Evolutionary conservation across 37 sponge, comb jelly and placozoan species (phyloP), one percentile per base, ranked within the genome.

Genomic region (Beroe ovata): DNA sequence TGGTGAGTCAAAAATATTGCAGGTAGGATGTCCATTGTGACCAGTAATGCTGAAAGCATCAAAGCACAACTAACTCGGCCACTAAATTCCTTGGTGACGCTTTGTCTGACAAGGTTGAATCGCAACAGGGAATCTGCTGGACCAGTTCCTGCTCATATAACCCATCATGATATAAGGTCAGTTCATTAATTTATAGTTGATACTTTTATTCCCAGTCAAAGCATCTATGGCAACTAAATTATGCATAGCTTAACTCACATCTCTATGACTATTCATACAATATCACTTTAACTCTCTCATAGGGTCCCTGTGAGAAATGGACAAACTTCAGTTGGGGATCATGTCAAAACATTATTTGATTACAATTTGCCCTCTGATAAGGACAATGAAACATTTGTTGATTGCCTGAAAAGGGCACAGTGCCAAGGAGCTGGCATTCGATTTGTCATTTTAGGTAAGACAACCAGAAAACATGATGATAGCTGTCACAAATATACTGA

Each of bases 291-390:
- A n/a, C n/a, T n/a, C n/a, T 71, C 34, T 20, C 71, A 6, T 54
- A 77, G 84, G 33, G 84, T 77, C 11, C 84, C 84, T 28, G 84
- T 77, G 25, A 8, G 84, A 2, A 42, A 39, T 41, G 84, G 84
- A 40, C 84, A 77, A 29, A 77, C 84, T n/a, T 77, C 84, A 77
- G 84, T 35, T 0, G 84, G 84, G 54, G 84, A 77, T 20, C 84
- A 77, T 36, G 33, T 77, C 84, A 77, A 42, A 54, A 77, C 84
- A 0, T 54, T 77, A 1, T 77, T 77, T 77, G 84, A 77, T 29
- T 77, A 54, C 41, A 54, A 77, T 1, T 54, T 77, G 0, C 84
- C 84, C 22, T 1, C 84, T 41, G 84, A 77, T 54, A 77, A 77
- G 38, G 84, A 77, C 26, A 77, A 77, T 20, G 84, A 77, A 77